Base-by-base conservation (phyloP, 2,888 invertebrate genomes). In the Dasypolia templi region DNA sequence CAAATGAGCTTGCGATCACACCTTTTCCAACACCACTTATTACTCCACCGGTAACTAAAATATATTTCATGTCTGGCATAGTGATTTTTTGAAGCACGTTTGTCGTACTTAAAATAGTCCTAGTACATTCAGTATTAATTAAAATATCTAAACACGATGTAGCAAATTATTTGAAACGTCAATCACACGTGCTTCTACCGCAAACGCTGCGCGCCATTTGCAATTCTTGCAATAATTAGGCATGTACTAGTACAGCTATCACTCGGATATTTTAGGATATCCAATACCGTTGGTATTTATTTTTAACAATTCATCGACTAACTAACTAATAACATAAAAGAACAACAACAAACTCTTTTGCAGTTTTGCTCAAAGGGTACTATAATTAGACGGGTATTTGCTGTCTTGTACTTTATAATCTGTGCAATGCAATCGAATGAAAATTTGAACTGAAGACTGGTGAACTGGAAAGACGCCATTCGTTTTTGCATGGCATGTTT, bases 11-110 rank as follows among this genome's bases (percentile, higher is more conserved):
- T 55, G 99, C 98, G 83, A 99, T 99, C 55, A 99, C 99, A 85
- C 99, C 99, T 97, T 99, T 99, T 53, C 99, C 99, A 73, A 99
- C 99, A 65, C 99, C 99, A 96, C 99, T 99, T 86, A 99, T 99
- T 67, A 99, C 99, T 89, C 99, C 99, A 72, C 99, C 99, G 75
- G 99, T 99, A 44, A 99, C 99, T 88, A 99, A 97, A 91, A 99
- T 99, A 93, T 99, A 99, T 95, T 99, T 99, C 99, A 99, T 99
- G 84, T 95, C 95, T 69, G 94, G 92, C 94, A 95, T 94, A 78
- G 75, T 88, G n/a, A 67, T 61, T 67, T 70, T 49, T 62, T 62
- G 22, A 46, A 58, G 39, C 53, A 53, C 29, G 26, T 26, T 12
- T 74, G 29, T 62, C 32, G 32, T 56, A 58, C 56, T 19, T 14